Base-by-base conservation (phyloP, 1,140 invertebrate genomes). In the Cydia pomonella region DNA sequence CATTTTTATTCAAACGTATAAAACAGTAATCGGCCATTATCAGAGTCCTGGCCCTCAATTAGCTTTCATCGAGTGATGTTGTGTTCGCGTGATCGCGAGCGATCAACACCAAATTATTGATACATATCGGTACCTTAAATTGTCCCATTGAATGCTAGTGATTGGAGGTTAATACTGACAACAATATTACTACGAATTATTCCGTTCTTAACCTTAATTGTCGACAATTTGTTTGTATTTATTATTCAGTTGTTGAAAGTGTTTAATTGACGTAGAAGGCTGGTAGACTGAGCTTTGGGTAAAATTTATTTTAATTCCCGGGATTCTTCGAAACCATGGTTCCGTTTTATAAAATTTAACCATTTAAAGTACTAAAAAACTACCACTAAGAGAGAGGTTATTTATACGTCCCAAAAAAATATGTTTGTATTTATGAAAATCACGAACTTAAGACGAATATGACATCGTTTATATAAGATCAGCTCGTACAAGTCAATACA, bases 41-140 rank as follows among this genome's bases (percentile, higher is more conserved):
- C 64, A 38, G 63, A 16, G 23, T n/a, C 7, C 64, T 21, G 64
- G 64, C 64, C 64, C 64, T 38, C 64, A 69, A 69, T 69, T 75
- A 76, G 47, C 50, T 77, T 79, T 76, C 75, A 64, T 76, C 73
- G 71, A 76, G 64, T 78, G 78, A 82, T 80, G 77, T 72, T 75
- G 75, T 73, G 72, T 79, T 83, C 81, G 81, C 81, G 81, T 83
- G 81, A 78, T 75, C n/a, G 27, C 16, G 12, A 23, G 72, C 75
- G 73, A 82, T 82, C 76, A 77, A 66, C 69, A 74, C 72, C 44
- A 75, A 76, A 76, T 76, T 83, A 78, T 81, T 72, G 78, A 79
- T 77, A 79, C 64, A 47, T 83, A 81, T 81, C 77, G 69, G 53
- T 47, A 76, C 21, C 47, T 74, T 74, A 78, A 76, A 76, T 72